Evolutionary conservation across 2,888 invertebrate genomes (phyloP).

Genomic region (Phymatocera aterrima): DNA sequence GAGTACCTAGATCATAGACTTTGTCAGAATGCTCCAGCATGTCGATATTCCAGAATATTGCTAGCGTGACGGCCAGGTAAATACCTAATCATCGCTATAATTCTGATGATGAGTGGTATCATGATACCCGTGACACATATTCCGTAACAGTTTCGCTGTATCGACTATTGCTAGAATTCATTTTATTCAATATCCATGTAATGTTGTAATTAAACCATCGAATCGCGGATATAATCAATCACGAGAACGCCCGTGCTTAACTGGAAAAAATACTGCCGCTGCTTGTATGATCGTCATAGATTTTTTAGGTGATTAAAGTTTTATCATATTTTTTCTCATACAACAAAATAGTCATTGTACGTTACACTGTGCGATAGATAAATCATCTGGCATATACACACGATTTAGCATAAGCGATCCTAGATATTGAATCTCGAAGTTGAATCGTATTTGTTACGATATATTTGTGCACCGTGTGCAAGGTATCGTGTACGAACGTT

Average conservation of each 20-base stretch:
- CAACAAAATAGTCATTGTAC: neutral
- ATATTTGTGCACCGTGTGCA: conserved; percentile 6
- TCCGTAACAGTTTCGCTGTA: neutral
- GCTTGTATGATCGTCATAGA: neutral
- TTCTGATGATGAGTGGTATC: neutral
- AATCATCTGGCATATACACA: neutral
- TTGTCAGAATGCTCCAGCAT: neutral
- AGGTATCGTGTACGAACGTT: too few species aligned
- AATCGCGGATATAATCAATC: neutral
- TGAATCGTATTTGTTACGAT: conserved; percentile 7
- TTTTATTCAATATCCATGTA: neutral
- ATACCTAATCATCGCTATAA: neutral
- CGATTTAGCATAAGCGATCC: neutral
- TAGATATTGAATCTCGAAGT: conserved; percentile 2
- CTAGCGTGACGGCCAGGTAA: neutral
- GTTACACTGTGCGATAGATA: neutral
- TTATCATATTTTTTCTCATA: neutral
- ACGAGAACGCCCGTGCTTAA: too few species aligned
- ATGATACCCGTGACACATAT: neutral
- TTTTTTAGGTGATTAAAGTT: neutral
- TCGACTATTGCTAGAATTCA: neutral
- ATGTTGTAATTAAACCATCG: neutral
- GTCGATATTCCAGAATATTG: neutral
- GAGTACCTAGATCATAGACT: neutral
- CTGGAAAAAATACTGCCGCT: neutral